Percentiles rank a stretch among this genome's conserved stretches.
These are phyloP conservation scores for Leucoraja ocellata DNA, from an alignment of 2,797 vertebrate species.

Conservation along the genomic window DNA sequence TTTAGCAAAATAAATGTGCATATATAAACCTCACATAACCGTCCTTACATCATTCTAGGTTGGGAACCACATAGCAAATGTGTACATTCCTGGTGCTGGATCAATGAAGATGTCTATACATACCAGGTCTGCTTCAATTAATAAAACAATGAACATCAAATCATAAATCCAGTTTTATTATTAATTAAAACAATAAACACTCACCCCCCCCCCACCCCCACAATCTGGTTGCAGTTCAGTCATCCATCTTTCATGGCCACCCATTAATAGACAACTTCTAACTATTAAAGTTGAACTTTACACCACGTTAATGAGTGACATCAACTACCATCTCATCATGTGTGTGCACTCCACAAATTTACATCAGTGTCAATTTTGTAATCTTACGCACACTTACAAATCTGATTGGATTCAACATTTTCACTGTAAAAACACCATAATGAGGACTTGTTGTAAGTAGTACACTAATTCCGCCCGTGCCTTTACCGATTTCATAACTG, in stretches of 20 bases:
- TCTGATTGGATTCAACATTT: neutral
- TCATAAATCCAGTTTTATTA: neutral
- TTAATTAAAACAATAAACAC: neutral
- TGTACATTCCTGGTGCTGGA: neutral
- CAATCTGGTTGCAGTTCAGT: neutral
- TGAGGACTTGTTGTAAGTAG: neutral
- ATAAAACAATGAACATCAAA: neutral
- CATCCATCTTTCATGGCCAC: neutral
- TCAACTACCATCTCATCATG: neutral
- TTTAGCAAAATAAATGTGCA: neutral
- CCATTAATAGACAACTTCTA: neutral
- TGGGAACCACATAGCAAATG: neutral
- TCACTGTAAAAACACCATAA: neutral
- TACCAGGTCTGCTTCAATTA: neutral
- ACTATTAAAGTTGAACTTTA: neutral
- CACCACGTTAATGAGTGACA: no score
- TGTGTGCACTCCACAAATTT: neutral
- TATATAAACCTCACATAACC: neutral
- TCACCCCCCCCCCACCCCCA: no score
- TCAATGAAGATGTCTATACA: neutral
- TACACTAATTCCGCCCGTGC: neutral
- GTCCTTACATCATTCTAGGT: neutral
- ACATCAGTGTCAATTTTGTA: neutral
- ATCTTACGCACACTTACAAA: neutral
- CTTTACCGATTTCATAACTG: neutral